These are phyloP conservation scores for Dermatemys mawii DNA, from an alignment of 2,113 vertebrate species.

Conservation along the genomic window DNA sequence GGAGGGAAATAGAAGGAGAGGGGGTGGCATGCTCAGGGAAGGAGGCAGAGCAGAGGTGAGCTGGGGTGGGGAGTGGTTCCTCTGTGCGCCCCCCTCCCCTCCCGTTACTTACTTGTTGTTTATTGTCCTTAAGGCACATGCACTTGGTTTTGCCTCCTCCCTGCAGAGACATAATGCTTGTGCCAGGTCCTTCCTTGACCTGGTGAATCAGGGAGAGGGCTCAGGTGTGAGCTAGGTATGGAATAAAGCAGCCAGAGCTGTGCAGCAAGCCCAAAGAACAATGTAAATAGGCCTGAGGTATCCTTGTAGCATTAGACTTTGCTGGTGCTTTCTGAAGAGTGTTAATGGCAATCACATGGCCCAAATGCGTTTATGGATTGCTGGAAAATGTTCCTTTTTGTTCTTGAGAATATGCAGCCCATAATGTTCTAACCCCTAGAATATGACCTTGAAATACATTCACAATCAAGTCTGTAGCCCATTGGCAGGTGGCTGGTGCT, in stretches of 20 bases:
- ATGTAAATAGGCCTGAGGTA: background rate
- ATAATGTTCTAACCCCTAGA: too few species aligned
- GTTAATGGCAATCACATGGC: background rate
- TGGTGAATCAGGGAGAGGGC: background rate
- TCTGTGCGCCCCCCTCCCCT: too few species aligned
- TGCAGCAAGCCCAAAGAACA: background rate
- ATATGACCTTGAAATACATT: fast-evolving
- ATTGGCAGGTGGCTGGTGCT: background rate
- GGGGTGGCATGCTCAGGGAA: too few species aligned
- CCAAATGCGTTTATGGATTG: background rate
- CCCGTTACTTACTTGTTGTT: too few species aligned
- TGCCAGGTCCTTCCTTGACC: too few species aligned
- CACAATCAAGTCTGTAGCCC: fast-evolving
- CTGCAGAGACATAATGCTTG: background rate
- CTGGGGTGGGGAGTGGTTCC: too few species aligned
- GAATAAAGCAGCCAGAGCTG: background rate
- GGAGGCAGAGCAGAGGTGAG: too few species aligned
- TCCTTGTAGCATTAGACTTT: background rate
- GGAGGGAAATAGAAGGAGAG: too few species aligned
- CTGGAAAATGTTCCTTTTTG: background rate
- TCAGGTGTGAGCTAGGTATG: background rate
- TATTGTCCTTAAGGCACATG: fast-evolving
- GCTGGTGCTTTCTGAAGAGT: fast-evolving
- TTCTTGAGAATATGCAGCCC: background rate
- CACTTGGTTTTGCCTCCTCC: background rate